phyloP scores from a whole-genome alignment of 1,140 invertebrate species.

The Chelonus insularis region DNA sequence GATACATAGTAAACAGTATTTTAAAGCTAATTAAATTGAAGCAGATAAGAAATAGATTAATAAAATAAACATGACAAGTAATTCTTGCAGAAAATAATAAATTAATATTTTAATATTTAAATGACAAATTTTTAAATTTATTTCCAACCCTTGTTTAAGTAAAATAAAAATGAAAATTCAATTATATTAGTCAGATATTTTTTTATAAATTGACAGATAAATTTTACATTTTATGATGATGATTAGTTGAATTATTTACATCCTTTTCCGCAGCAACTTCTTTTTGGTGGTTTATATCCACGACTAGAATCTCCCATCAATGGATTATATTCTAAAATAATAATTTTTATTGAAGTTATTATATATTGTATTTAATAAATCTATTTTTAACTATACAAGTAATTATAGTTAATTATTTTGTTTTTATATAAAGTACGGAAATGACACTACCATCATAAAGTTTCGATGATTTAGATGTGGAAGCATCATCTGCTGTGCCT shows the following conservation, averaged over 20 bases:
- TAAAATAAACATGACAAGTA: too few species aligned
- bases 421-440: too few species aligned
- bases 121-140: too few species aligned
- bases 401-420: neutral
- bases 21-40: too few species aligned
- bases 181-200: too few species aligned
- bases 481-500: slow-evolving; percentile 27
- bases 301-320: slow-evolving; percentile 54
- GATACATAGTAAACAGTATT: too few species aligned
- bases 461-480: slow-evolving; percentile 32
- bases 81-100: too few species aligned
- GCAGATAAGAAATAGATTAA: too few species aligned
- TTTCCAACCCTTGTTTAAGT: too few species aligned
- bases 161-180: too few species aligned
- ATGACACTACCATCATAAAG: slow-evolving; percentile 36
- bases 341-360: neutral
- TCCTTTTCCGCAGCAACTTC: slow-evolving; percentile 54
- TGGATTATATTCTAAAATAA: slow-evolving; percentile 56
- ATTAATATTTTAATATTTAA: too few species aligned
- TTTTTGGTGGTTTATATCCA: slow-evolving; percentile 56
- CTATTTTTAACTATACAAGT: neutral
- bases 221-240: neutral
- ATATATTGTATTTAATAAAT: neutral
- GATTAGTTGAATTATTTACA: slow-evolving; percentile 44
- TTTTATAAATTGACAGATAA: too few species aligned